phyloP scores from a whole-genome alignment of 2,113 vertebrate species.

The Rhinogobius similis region DNA sequence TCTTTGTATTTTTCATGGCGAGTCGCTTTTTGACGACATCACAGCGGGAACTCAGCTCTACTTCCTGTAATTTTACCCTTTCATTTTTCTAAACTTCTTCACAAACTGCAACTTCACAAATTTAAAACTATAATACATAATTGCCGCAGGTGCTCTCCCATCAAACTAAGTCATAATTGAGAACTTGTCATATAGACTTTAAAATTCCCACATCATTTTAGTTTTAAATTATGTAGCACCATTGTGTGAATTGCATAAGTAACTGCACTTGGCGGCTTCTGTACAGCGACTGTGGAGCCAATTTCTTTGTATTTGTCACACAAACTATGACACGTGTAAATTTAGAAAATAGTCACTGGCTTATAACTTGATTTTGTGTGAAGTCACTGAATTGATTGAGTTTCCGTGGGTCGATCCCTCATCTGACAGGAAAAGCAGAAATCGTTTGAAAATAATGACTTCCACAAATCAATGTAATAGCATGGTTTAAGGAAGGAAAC shows the following conservation, averaged over 20 bases:
- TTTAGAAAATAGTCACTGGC: neutral
- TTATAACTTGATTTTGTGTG: neutral
- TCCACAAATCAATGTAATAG: too few species aligned
- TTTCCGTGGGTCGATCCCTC: neutral
- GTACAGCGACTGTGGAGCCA: constrained; percentile 5
- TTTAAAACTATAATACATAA: too few species aligned
- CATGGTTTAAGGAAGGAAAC: too few species aligned
- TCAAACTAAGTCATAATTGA: too few species aligned
- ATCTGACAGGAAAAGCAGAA: neutral
- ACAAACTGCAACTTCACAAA: too few species aligned
- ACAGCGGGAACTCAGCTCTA: too few species aligned
- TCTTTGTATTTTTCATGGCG: too few species aligned
- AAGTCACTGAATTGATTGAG: neutral
- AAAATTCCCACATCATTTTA: neutral
- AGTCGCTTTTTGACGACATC: too few species aligned
- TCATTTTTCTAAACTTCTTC: too few species aligned
- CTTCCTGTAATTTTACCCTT: too few species aligned
- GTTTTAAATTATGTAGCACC: neutral
- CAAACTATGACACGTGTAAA: constrained; percentile 18
- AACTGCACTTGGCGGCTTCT: neutral
- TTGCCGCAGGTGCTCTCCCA: too few species aligned
- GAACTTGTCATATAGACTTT: too few species aligned
- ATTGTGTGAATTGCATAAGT: constrained; percentile 8
- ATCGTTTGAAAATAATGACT: neutral
- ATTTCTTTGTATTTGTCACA: constrained; percentile 18